These are phyloP conservation scores for Gymnoscopelus braueri DNA, from an alignment of 2,797 vertebrate genomes.

Conservation along the genomic window DNA sequence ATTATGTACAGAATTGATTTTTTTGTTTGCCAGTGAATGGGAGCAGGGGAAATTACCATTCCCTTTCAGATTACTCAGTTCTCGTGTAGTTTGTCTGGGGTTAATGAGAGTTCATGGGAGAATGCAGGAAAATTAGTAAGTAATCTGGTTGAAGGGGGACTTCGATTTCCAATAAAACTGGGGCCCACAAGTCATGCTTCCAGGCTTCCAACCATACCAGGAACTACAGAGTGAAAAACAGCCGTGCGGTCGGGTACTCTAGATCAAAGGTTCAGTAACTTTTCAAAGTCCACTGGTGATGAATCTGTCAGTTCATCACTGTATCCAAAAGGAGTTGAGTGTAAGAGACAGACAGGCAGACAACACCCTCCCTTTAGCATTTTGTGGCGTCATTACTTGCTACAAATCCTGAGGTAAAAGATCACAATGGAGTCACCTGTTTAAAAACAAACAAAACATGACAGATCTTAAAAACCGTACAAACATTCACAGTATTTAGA, in stretches of 20 bases:
- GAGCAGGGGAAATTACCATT: conserved; percentile 18
- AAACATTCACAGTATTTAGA: conserved; percentile 68
- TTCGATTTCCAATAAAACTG: not conserved
- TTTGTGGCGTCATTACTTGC: conserved; percentile 20
- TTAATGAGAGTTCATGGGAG: conserved; percentile 28
- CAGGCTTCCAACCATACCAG: not conserved
- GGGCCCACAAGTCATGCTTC: not conserved
- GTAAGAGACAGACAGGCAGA: conserved; percentile 11
- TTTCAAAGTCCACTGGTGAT: conserved; percentile 7
- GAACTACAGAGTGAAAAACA: not conserved
- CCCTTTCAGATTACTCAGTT: conserved; percentile 2
- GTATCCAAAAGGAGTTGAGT: conserved; percentile 16
- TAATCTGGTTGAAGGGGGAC: conserved; percentile 7
- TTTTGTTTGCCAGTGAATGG: conserved; percentile 21
- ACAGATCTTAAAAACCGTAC: conserved; percentile 63
- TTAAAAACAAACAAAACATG: conserved; percentile 26
- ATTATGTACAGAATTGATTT: conserved; percentile 42
- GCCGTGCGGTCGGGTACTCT: not conserved
- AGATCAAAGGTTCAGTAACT: too few species aligned
- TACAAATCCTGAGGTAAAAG: conserved; percentile 68
- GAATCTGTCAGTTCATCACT: not conserved
- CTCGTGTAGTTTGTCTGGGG: not conserved
- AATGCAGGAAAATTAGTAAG: conserved; percentile 10
- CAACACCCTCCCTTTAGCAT: conserved; percentile 2
- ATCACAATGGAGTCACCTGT: conserved; percentile 23